phyloP scores from a whole-genome alignment of 2,888 invertebrate species.

The Coleophora deauratella region DNA sequence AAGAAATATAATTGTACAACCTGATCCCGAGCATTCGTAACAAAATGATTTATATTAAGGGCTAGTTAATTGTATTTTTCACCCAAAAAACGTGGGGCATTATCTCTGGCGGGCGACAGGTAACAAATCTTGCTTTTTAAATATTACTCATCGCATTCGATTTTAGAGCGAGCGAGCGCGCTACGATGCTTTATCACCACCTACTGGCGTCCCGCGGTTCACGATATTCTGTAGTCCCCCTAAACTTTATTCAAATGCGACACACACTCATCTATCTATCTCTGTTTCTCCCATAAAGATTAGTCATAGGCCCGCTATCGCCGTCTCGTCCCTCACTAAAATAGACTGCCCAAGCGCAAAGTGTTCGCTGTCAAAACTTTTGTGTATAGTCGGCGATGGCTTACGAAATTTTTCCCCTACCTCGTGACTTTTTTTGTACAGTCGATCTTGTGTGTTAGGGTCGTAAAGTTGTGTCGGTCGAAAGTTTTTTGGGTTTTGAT shows the following conservation, averaged over 20 bases:
- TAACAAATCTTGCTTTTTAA: constrained; percentile 73
- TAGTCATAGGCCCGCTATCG: constrained; percentile 40
- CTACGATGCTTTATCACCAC: constrained; percentile 75
- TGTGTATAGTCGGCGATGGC: constrained; percentile 66
- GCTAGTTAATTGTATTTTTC: constrained; percentile 72
- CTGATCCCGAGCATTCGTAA: constrained; percentile 48
- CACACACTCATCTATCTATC: constrained; percentile 61
- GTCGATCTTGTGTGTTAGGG: constrained; percentile 60
- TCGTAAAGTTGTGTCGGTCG: constrained; percentile 64
- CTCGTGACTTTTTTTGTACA: constrained; percentile 67
- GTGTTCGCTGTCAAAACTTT: constrained; percentile 71
- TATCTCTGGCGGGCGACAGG: constrained; percentile 69
- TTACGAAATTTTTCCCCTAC: constrained; percentile 73
- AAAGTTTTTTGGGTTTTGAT: constrained; percentile 53
- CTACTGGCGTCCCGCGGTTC: constrained; percentile 71
- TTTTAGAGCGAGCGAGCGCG: constrained; percentile 61
- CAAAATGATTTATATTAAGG: constrained; percentile 58
- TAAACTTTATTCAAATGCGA: constrained; percentile 71
- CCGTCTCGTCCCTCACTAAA: constrained; percentile 65
- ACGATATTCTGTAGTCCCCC: constrained; percentile 63
- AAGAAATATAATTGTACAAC: constrained; percentile 61
- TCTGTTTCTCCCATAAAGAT: constrained; percentile 44
- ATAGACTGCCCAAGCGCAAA: constrained; percentile 74
- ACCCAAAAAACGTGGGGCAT: constrained; percentile 60
- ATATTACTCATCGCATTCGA: constrained; percentile 74